Percentiles rank a stretch among this genome's conserved stretches.
Evolutionary conservation across 2,888 invertebrate species (phyloP).

Genomic region (Drosophila barbarae): DNA sequence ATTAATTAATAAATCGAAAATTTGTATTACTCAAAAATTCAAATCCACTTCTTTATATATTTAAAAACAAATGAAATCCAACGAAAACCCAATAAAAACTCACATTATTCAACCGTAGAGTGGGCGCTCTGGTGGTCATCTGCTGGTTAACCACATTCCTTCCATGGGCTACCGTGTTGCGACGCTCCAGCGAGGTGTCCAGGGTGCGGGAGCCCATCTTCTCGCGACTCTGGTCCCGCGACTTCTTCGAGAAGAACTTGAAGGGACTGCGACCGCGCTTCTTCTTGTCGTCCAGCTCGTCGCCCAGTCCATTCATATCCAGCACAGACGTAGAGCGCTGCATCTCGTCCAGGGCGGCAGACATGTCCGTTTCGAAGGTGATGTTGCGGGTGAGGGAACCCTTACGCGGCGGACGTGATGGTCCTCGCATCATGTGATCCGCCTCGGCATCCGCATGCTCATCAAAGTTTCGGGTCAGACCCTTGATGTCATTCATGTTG

Average conservation of each 20-base stretch:
- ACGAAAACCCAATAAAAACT: constrained; percentile 22
- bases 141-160: constrained; percentile 80
- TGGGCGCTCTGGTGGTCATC: constrained; percentile 80
- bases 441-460: constrained; percentile 88
- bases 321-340: constrained; percentile 88
- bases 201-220: constrained; percentile 78
- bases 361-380: constrained; percentile 79
- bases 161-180: constrained; percentile 80
- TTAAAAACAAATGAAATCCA: not conserved
- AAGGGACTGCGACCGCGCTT: constrained; percentile 94
- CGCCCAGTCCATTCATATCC: constrained; percentile 84
- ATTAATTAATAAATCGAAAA: too few species aligned
- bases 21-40: too few species aligned
- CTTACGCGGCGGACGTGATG: constrained; percentile 87
- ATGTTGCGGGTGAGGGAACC: constrained; percentile 85
- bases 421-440: constrained; percentile 81
- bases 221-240: constrained; percentile 85
- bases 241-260: constrained; percentile 92
- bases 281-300: constrained; percentile 85
- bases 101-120: constrained; percentile 80
- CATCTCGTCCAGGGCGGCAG: constrained; percentile 79
- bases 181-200: constrained; percentile 77
- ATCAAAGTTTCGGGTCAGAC: constrained; percentile 91
- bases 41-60: not conserved
- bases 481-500: constrained; percentile 96